Evolutionary conservation across 2,113 vertebrate genomes (phyloP).

Genomic region (Xyliphius kryptos): DNA sequence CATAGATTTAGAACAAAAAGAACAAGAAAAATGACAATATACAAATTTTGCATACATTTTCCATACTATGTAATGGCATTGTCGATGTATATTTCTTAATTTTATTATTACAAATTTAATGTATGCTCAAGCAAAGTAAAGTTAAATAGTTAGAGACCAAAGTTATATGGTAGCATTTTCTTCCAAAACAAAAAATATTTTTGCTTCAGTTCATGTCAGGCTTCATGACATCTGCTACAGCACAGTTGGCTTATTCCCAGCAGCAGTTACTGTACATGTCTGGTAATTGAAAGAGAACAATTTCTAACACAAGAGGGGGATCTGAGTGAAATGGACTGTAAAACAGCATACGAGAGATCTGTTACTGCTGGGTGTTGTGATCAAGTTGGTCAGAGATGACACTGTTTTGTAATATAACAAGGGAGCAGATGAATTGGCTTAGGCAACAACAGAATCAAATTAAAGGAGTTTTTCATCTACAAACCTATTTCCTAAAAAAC

Average conservation of each 20-base stretch:
- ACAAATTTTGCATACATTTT: no score
- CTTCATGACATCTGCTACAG: slow-evolving; percentile 45
- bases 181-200: no score
- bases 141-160: no score
- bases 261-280: slow-evolving; percentile 36
- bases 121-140: no score
- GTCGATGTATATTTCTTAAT: no score
- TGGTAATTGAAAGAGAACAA: slow-evolving; percentile 29
- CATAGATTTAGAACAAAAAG: no score
- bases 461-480: no score
- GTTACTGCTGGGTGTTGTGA: slow-evolving; percentile 30
- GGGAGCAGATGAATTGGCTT: slow-evolving; percentile 31
- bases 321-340: slow-evolving; percentile 40
- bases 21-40: no score
- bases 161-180: no score
- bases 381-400: slow-evolving; percentile 33
- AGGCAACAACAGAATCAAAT: background rate
- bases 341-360: slow-evolving; percentile 22
- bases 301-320: slow-evolving; percentile 33
- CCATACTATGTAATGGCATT: no score
- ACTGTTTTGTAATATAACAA: slow-evolving; percentile 32
- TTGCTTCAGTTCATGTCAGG: slow-evolving; percentile 33
- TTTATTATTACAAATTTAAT: no score
- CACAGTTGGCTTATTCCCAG: slow-evolving; percentile 29
- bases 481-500: no score